Percentiles rank a stretch among this genome's conserved stretches.
Conservation (phyloP, 2,888 invertebrate genomes). For the Micoletzkya japonica region DNA sequence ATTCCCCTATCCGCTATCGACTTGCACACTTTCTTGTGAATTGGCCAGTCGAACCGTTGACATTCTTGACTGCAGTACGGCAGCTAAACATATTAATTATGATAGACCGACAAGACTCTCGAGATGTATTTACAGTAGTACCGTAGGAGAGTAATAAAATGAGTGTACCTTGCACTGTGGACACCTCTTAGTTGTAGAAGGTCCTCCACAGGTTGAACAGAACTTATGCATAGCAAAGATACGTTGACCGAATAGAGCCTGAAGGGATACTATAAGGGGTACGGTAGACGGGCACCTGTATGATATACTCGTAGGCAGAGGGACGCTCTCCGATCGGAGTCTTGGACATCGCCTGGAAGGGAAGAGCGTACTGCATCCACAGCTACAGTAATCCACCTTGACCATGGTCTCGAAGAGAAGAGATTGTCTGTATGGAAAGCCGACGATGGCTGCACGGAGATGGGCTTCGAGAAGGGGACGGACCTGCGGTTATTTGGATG, state of each 20-base stretch:
- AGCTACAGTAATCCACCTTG: slow-evolving; percentile 38
- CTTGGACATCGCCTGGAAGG: slow-evolving; percentile 39
- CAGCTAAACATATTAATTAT: slow-evolving; percentile 7
- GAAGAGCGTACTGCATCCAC: neutral
- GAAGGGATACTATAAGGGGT: too few species aligned
- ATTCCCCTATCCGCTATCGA: slow-evolving; percentile 32
- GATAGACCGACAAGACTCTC: too few species aligned
- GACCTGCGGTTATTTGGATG: neutral
- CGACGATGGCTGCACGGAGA: slow-evolving; percentile 82
- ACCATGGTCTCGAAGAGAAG: slow-evolving; percentile 80
- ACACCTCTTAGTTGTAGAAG: slow-evolving; percentile 87
- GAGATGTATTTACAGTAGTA: neutral
- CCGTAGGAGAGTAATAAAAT: neutral
- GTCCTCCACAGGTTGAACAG: slow-evolving; percentile 85
- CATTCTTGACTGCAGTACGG: slow-evolving; percentile 91
- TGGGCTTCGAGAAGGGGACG: slow-evolving; percentile 72
- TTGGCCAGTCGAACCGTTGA: slow-evolving; percentile 78
- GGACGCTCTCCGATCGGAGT: slow-evolving; percentile 48
- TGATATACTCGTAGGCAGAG: slow-evolving; percentile 50
- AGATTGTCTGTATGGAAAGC: slow-evolving; percentile 87
- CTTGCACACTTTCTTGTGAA: slow-evolving; percentile 65
- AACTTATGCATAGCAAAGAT: slow-evolving; percentile 68
- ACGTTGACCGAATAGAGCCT: slow-evolving; percentile 59
- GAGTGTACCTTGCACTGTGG: slow-evolving; percentile 80
- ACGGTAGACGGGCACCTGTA: slow-evolving; percentile 33